Evolutionary conservation across 2,888 invertebrate genomes (phyloP).

Genomic region (Caradrina kadenii): DNA sequence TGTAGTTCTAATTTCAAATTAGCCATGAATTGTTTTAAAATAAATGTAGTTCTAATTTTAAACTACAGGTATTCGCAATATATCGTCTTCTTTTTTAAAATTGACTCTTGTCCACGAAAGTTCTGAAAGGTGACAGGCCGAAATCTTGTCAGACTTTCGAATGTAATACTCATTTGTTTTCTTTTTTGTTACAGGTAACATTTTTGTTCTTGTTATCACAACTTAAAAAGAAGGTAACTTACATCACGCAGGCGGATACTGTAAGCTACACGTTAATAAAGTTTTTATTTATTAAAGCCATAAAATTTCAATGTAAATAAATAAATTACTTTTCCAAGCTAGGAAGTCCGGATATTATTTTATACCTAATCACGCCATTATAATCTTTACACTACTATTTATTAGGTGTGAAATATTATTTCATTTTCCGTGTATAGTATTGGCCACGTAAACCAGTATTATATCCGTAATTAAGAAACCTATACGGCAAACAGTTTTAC

Average conservation of each 20-base stretch:
- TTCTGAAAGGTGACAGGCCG: background rate
- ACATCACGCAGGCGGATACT: background rate
- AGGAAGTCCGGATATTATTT: constrained; percentile 27
- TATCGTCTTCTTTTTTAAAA: background rate
- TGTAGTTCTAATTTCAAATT: too few species aligned
- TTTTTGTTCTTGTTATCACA: background rate
- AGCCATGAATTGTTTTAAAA: too few species aligned
- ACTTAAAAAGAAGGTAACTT: constrained; percentile 20
- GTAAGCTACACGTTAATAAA: constrained; percentile 9
- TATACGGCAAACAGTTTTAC: constrained; percentile 52
- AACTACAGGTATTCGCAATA: too few species aligned
- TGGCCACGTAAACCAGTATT: constrained; percentile 35
- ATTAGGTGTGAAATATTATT: constrained; percentile 58
- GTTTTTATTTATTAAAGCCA: constrained; percentile 6
- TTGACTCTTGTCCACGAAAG: background rate
- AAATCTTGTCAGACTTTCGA: background rate
- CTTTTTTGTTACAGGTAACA: constrained; percentile 50
- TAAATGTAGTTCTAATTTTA: too few species aligned
- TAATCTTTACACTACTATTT: constrained; percentile 20
- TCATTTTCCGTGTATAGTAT: constrained; percentile 41
- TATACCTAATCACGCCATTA: background rate
- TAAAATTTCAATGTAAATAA: constrained; percentile 15
- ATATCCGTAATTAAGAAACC: constrained; percentile 45
- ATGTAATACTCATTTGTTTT: constrained; percentile 7
- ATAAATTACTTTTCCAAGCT: constrained; percentile 12